Base-by-base conservation (phyloP, 2,888 invertebrate genomes). In the Aspidapion aeneum region DNA sequence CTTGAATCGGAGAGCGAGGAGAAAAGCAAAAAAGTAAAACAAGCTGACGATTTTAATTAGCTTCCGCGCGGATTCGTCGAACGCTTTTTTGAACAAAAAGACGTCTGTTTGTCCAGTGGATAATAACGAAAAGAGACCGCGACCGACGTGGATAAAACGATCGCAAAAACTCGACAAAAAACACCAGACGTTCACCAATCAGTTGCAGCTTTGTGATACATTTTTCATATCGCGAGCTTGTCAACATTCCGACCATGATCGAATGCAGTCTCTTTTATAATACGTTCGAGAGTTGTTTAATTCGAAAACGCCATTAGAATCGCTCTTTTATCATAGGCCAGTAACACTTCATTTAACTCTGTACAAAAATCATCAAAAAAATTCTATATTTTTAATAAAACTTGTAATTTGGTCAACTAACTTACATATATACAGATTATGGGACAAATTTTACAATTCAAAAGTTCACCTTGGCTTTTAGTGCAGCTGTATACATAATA, bases 171-270 rank as follows among this genome's bases (percentile, higher is more conserved):
- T 12, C 3, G 64, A 66, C 68, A 69, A 68, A 68, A 70, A 69
- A 55, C 58, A 56, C 57, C 58, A 60, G 61, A 59, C 66, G 62
- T 70, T 65, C 69, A 71, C 75, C 74, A 74, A 75, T 75, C 74
- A 73, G 73, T 73, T 73, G 70, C 68, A n/a, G 71, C 69, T 66
- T 71, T 70, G 71, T 71, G 74, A 77, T 78, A 78, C 77, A 78
- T 78, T 78, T 78, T 78, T 78, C 78, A 78, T 78, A 78, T 75
- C 73, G 72, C 71, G 72, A 71, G 69, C 75, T 75, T 74, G 75
- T 75, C 75, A 72, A 73, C 74, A 77, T 75, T 77, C 75, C 74
- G 70, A 67, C 63, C 71, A 72, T 74, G 70, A 75, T 71, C 73
- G 69, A 66, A 48, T 18, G 50, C 67, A 66, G 58, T 57, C 20